Base-by-base conservation (phyloP, 2,888 invertebrate genomes). In the Girardia tigrina region DNA sequence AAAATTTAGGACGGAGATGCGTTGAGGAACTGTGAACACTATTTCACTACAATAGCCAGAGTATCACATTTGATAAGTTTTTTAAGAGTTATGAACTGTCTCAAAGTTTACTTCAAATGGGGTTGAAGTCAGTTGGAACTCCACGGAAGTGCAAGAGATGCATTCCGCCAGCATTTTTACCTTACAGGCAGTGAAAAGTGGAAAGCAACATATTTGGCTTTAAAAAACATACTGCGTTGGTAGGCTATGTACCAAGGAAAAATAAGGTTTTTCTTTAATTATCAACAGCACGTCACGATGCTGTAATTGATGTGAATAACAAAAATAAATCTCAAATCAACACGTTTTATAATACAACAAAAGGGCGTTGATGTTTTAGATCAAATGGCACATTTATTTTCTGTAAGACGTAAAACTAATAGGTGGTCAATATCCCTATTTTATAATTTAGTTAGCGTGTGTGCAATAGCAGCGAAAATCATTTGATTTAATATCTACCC, bases 351-450 rank as follows among this genome's bases (percentile, higher is more conserved):
- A 56, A 56, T 36, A 12, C 56, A 56, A 56, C 56, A 56, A 56
- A 56, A 56, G 4, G n/a, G n/a, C n/a, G 56, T 56, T 56, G 4
- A 56, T 16, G n/a, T 56, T 56, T 56, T 56, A 23, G 56, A 12
- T 56, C 4, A 56, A 56, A 56, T 56, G 56, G 56, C 56, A 23
- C 56, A 56, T 56, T 56, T 2, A 4, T 56, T 56, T 56, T 56
- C 56, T 56, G 56, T 56, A 56, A 56, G n/a, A n/a, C 56, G 8
- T 56, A 56, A 56, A 56, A 56, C 56, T 56, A 56, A 56, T 56
- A 56, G 4, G 56, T 56, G 56, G 8, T 23, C 56, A 56, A 56
- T 56, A 20, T n/a, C 23, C n/a, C 56, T 56, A 56, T 56, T 56
- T 56, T 56, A 56, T 56, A 56, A 56, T 56, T 56, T 56, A 56